Percentiles rank a stretch among this genome's conserved stretches.
phyloP scores from a whole-genome alignment of 92 coral and sea anemone genomes.

The Virgularia gustaviana region DNA sequence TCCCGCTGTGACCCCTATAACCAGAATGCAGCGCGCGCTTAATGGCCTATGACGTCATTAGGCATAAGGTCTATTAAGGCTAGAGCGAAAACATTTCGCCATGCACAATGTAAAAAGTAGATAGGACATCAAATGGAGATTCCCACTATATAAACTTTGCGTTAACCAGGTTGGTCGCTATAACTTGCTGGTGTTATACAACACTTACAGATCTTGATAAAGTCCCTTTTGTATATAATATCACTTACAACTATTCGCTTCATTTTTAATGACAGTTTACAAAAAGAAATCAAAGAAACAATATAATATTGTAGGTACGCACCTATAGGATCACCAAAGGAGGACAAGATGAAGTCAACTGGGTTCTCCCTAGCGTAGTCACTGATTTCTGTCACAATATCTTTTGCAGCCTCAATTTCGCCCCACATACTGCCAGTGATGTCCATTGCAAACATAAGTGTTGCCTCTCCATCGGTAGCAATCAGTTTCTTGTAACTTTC shows the following conservation, averaged over 20 bases:
- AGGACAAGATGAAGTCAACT: conserved; percentile 67
- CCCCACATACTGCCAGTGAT: conserved; percentile 79
- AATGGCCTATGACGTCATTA: too few relatives aligned
- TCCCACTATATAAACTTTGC: too few relatives aligned
- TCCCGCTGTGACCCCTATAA: too few relatives aligned
- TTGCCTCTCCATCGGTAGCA: conserved; percentile 82
- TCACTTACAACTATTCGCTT: neutral
- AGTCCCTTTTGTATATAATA: too few relatives aligned
- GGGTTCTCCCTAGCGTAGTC: conserved; percentile 55
- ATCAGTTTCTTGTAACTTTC: conserved; percentile 60
- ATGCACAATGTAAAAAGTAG: neutral
- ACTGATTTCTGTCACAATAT: conserved; percentile 72
- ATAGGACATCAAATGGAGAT: too few relatives aligned
- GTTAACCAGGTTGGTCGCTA: too few relatives aligned
- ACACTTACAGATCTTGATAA: too few relatives aligned
- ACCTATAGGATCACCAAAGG: conserved; percentile 73
- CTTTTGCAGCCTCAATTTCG: conserved; percentile 70
- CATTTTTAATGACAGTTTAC: neutral
- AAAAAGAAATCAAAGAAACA: neutral
- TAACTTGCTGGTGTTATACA: too few relatives aligned
- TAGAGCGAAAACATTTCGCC: neutral
- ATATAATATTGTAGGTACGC: neutral
- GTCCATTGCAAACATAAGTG: conserved; percentile 89
- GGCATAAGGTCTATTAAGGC: neutral
- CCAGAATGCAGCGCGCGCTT: too few relatives aligned